These are phyloP conservation scores for Enteromius radiatus DNA, from an alignment of 2,797 vertebrate species.

Conservation along the genomic window DNA sequence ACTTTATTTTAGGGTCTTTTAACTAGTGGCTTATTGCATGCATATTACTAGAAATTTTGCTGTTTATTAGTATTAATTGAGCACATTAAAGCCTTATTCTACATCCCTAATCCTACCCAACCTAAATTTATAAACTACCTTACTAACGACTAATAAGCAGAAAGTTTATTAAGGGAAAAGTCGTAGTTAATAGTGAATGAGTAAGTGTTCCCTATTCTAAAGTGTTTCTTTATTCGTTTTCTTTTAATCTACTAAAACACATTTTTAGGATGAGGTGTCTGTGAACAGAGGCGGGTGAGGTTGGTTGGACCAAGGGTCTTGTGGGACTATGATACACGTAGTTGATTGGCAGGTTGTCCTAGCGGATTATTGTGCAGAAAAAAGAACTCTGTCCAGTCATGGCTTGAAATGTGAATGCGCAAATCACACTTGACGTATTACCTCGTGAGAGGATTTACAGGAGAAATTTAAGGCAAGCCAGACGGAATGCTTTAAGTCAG, in stretches of 20 bases:
- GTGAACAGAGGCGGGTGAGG: neutral
- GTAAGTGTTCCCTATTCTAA: too few species aligned
- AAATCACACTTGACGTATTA: constrained; percentile 30
- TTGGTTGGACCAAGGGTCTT: neutral
- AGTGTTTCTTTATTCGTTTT: neutral
- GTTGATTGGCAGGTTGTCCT: constrained; percentile 9
- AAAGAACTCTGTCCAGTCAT: neutral
- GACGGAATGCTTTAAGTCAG: neutral
- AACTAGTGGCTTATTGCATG: too few species aligned
- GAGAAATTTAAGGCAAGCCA: constrained; percentile 4
- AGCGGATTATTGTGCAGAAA: constrained; percentile 5
- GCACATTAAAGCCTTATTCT: neutral
- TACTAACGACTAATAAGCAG: too few species aligned
- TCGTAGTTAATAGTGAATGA: too few species aligned
- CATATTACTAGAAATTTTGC: too few species aligned
- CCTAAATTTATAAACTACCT: too few species aligned
- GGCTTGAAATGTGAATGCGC: constrained; percentile 23
- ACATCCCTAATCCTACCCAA: too few species aligned
- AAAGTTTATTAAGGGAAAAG: too few species aligned
- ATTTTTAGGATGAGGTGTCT: neutral
- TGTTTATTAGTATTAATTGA: too few species aligned
- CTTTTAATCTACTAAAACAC: neutral
- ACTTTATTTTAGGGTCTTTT: too few species aligned
- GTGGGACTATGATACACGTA: neutral
- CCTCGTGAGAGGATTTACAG: constrained; percentile 23